Base-by-base conservation (phyloP, 2,113 vertebrate genomes). In the Mesitornis unicolor region DNA sequence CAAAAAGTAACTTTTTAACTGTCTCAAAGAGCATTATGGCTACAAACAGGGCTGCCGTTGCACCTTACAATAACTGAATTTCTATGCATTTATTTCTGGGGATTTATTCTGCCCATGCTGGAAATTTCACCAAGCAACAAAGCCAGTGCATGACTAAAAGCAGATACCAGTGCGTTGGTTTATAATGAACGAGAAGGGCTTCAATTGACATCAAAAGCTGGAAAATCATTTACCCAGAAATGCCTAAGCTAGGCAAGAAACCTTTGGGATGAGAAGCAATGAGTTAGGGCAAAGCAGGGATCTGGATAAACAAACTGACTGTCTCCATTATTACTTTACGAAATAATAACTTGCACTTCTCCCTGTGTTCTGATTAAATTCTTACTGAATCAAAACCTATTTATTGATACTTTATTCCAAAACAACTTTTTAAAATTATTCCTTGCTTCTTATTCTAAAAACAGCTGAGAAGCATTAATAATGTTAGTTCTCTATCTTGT, bases 221-320 rank as follows among this genome's bases (percentile, higher is more conserved):
- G 92, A 59, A 95, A 94, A 96, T 96, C 33, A 96, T 97, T 97
- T 93, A 97, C 94, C 51, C 51, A 84, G 73, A 89, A 91, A 82
- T 85, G 35, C 45, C 54, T 78, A 59, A 92, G 38, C 67, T 75
- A 45, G 91, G 76, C 83, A 81, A 93, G 79, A 80, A 94, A 96
- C 48, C 94, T 94, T 94, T 93, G 94, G 70, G 35, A 71, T 5
- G 5, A 79, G 42, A 50, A 70, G 36, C 0, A 85, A 47, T 11
- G 84, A 87, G 64, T 54, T 77, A 67, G 51, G 60, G 56, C 40
- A 78, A 90, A 69, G 50, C 68, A 92, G 51, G 57, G 33, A 48
- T 38, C 45, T 40, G 45, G 82, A 67, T 67, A 54, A 90, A 76
- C 33, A 64, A 82, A 40, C 1, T 4, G 74, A 20, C 20, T 33